Evolutionary conservation across 2,113 vertebrate genomes (phyloP).

Genomic region (Illadopsis cleaveri): DNA sequence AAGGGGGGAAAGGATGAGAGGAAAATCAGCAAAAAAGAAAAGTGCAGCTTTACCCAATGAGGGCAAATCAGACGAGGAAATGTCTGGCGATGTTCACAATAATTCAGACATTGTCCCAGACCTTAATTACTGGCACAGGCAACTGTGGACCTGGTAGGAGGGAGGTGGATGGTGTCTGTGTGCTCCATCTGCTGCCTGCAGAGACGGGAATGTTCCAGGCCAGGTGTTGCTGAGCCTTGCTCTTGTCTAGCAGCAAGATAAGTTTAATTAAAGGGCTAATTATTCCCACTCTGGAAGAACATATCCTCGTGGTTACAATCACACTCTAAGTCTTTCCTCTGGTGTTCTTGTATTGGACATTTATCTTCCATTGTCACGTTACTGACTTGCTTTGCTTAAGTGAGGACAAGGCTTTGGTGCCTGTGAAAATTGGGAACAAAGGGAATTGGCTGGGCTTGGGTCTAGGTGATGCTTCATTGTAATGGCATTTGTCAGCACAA

Average conservation of each 20-base stretch:
- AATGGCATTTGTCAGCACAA: constrained; percentile 18
- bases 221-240: constrained; percentile 61
- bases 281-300: constrained; percentile 43
- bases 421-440: constrained; percentile 31
- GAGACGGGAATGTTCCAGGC: constrained; percentile 53
- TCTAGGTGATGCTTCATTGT: constrained; percentile 8
- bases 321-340: not conserved
- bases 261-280: constrained; percentile 77
- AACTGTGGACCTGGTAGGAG: constrained; percentile 20
- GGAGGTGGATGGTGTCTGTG: constrained; percentile 8
- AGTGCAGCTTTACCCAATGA: not conserved
- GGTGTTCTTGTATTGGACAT: not conserved
- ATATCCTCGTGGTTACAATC: not conserved
- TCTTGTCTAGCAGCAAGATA: constrained; percentile 63
- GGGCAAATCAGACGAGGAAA: not conserved
- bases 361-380: constrained; percentile 16
- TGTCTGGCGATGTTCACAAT: not conserved
- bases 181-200: constrained; percentile 68
- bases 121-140: constrained; percentile 63
- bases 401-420: not conserved
- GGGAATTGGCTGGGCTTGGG: constrained; percentile 1
- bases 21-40: not conserved
- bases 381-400: constrained; percentile 38
- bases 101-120: constrained; percentile 43
- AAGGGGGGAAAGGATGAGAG: not conserved